These are phyloP conservation scores for Catocala fraxini DNA, from an alignment of 2,888 invertebrate species.

Conservation along the genomic window DNA sequence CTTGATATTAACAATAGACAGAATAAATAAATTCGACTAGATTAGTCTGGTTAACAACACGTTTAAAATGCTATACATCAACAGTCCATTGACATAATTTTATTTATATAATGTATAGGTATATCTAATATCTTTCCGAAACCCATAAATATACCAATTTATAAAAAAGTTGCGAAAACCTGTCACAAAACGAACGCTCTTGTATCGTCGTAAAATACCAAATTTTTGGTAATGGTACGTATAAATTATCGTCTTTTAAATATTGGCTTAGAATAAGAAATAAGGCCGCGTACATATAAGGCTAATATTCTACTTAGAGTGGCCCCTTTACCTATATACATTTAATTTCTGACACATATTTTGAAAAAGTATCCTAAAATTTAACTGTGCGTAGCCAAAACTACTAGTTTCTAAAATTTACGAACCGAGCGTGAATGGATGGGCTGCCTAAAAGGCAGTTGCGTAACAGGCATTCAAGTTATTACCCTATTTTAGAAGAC, in stretches of 20 bases:
- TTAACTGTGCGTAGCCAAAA: too few species aligned
- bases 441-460: too few species aligned
- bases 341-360: too few species aligned
- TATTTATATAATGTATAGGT: neutral
- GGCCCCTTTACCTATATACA: too few species aligned
- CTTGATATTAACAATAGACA: neutral
- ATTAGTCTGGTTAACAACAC: conserved; percentile 12
- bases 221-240: conserved; percentile 15
- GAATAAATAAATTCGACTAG: conserved; percentile 9
- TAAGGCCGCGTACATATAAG: too few species aligned
- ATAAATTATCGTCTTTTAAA: conserved; percentile 15
- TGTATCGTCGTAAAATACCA: conserved; percentile 21
- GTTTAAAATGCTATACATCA: conserved; percentile 17
- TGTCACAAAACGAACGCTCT: conserved; percentile 24
- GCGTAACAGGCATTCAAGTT: too few species aligned
- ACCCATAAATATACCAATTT: conserved; percentile 10
- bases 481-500: too few species aligned
- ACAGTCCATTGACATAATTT: neutral
- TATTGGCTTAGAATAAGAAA: too few species aligned
- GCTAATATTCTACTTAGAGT: too few species aligned
- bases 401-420: too few species aligned
- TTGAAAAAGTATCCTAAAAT: too few species aligned
- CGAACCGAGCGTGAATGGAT: too few species aligned
- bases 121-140: conserved; percentile 13
- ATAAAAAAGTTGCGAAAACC: conserved; percentile 27